Evolutionary conservation across 1,140 invertebrate genomes (phyloP).

Genomic region (Eriosoma lanigerum): DNA sequence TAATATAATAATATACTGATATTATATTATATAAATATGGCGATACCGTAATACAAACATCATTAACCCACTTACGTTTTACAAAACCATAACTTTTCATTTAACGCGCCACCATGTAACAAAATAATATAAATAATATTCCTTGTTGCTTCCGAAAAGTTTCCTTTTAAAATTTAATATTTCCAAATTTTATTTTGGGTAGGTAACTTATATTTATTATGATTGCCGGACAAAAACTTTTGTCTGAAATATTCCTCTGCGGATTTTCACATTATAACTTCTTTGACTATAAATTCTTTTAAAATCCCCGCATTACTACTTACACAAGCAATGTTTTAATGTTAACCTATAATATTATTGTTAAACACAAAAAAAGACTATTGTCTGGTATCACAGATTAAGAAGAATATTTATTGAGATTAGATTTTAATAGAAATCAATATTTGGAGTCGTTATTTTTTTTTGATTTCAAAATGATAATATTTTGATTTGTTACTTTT

Average conservation of each 20-base stretch:
- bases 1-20: too few relatives aligned
- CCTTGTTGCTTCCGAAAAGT: conserved; percentile 21
- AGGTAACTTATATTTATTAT: conserved; percentile 40
- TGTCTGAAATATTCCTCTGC: conserved; percentile 23
- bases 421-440: not conserved
- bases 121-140: conserved; percentile 24
- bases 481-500: too few relatives aligned
- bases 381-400: not conserved
- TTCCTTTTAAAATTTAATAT: conserved; percentile 30
- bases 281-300: not conserved
- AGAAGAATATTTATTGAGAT: not conserved
- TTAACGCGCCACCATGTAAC: not conserved
- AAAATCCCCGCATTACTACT: not conserved
- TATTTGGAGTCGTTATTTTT: not conserved
- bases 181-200: conserved; percentile 14
- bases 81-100: conserved; percentile 24
- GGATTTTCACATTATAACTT: conserved; percentile 29
- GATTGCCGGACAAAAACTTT: conserved; percentile 34
- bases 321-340: conserved; percentile 13
- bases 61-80: conserved; percentile 15
- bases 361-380: not conserved
- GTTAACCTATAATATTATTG: not conserved
- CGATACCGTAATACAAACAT: conserved; percentile 18
- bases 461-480: too few relatives aligned
- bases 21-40: not conserved